Evolutionary conservation across 1,140 invertebrate genomes (phyloP), one percentile per base, ranked within the genome.

Genomic region (Nebria ingens): DNA sequence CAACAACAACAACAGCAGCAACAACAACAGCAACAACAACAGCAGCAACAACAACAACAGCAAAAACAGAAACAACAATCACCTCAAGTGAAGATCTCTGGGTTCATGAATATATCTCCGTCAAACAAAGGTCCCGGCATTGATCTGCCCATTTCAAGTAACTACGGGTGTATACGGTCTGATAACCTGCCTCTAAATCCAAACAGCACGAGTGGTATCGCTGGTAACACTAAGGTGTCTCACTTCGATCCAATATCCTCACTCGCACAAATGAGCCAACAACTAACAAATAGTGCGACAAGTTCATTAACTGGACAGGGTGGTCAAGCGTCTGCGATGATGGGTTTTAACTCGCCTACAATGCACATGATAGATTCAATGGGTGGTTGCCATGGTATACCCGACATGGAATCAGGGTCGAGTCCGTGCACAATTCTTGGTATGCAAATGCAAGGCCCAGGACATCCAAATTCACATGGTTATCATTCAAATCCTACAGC

Each of bases 241-340:
- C 83, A 81, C 63, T 94, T 94, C 70, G 92, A 95, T 76, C 91
- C 92, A 0, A 94, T 95, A 59, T 90, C 91, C 13, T 95, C 92
- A 2, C 78, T 94, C 63, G 90, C 91, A 19, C 91, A 94, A 69
- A 95, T 94, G 92, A 91, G 87, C 52, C 91, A 94, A 64, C 89
- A 93, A 65, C 68, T 94, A 19, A 91, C 90, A 1, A 91, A 85
- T 63, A 84, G 34, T 58, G 82, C 83, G 25, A 76, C 82, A 9
- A 80, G 78, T 60, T 69, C 72, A 13, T 58, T 71, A 25, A 72
- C 71, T 58, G 66, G 70, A n/a, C 68, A 71, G 57, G 73, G 75
- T 52, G 78, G 76, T 54, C 74, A 76, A 64, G 73, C 75, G 12
- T 71, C 75, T 42, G 75, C 74, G 13, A 80, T 81, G 77, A 80